A percentile compares a stretch with the other conserved stretches of the same genome.
Evolutionary conservation across 2,797 vertebrate species (phyloP).

Genomic region (Enteromius mattozi): DNA sequence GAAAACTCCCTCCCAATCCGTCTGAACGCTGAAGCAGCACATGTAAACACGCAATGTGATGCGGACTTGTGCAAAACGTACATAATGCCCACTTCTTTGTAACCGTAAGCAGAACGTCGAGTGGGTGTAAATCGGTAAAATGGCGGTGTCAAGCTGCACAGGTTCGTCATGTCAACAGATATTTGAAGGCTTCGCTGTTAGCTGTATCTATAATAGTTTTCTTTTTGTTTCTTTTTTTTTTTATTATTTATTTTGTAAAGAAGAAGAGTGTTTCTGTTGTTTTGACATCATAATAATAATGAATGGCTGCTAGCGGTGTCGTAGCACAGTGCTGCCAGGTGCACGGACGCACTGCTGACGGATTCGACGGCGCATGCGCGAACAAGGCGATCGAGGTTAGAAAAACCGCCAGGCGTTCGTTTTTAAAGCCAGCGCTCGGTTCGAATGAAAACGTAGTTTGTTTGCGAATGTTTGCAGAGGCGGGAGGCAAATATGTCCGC

Average conservation of each 20-base stretch:
- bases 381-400: slow-evolving; percentile 73
- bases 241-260: slow-evolving; percentile 32
- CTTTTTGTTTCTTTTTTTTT: background rate
- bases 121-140: slow-evolving; percentile 40
- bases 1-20: slow-evolving; percentile 34
- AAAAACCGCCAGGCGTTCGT: slow-evolving; percentile 62
- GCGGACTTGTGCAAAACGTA: slow-evolving; percentile 68
- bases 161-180: slow-evolving; percentile 30
- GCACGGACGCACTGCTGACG: slow-evolving; percentile 78
- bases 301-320: slow-evolving; percentile 75
- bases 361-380: slow-evolving; percentile 77
- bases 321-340: slow-evolving; percentile 82
- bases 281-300: slow-evolving; percentile 81
- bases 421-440: slow-evolving; percentile 40
- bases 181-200: slow-evolving; percentile 53
- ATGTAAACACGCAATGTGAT: slow-evolving; percentile 55
- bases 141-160: slow-evolving; percentile 44
- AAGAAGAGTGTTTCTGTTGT: slow-evolving; percentile 69
- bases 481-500: slow-evolving; percentile 74
- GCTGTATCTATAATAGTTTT: slow-evolving; percentile 48
- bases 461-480: slow-evolving; percentile 50
- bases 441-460: slow-evolving; percentile 56
- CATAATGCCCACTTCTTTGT: slow-evolving; percentile 74
- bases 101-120: slow-evolving; percentile 53
- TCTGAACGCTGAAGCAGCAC: slow-evolving; percentile 40